Evolutionary conservation across 2,797 vertebrate genomes (phyloP).

Genomic region (Delichon dasypus): DNA sequence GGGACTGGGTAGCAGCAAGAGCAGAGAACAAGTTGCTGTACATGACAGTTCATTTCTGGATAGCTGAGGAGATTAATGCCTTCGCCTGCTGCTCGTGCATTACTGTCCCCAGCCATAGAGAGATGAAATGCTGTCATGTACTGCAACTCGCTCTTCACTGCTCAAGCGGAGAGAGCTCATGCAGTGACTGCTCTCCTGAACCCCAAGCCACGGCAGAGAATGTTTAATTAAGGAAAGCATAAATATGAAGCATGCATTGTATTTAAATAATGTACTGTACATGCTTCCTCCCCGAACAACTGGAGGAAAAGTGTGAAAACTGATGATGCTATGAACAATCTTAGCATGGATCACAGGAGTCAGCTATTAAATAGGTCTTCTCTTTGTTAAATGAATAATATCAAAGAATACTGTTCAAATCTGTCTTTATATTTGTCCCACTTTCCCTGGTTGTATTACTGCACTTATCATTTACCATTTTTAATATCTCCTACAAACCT

Average conservation of each 20-base stretch:
- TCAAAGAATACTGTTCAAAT: not conserved
- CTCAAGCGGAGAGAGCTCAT: conserved; percentile 25
- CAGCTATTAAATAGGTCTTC: not conserved
- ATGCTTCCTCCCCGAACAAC: not conserved
- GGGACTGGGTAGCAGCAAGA: not conserved
- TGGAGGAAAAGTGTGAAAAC: not conserved
- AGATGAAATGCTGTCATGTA: conserved; percentile 62
- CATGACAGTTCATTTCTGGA: conserved; percentile 63
- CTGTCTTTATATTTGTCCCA: not conserved
- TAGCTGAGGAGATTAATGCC: conserved; percentile 59
- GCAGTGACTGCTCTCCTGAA: conserved; percentile 8
- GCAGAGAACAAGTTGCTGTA: conserved; percentile 41
- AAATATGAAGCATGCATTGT: not conserved
- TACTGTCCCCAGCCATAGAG: conserved; percentile 41
- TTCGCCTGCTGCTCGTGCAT: conserved; percentile 33
- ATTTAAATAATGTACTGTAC: conserved; percentile 17
- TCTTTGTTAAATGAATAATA: not conserved
- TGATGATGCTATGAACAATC: not conserved
- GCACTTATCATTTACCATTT: not conserved
- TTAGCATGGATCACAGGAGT: not conserved
- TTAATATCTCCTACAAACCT: not conserved
- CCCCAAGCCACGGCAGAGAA: not conserved
- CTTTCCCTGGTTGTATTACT: not conserved
- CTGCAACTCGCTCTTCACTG: conserved; percentile 32
- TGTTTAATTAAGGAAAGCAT: conserved; percentile 49